Base-by-base conservation (phyloP, 2,113 vertebrate species). In the Pungitius pungitius region DNA sequence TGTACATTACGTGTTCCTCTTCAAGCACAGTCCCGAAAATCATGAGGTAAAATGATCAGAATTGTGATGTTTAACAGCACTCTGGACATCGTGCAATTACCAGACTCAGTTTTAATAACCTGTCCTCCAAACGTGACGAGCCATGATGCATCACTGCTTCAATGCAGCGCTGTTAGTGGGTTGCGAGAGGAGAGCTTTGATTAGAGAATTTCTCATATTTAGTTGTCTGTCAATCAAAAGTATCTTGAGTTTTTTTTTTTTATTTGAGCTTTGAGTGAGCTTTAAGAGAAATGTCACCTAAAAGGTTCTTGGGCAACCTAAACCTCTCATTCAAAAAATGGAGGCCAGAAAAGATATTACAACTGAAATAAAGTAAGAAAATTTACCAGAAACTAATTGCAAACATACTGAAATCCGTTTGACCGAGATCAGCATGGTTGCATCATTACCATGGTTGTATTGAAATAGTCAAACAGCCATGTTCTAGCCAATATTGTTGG, bases 1-100 rank as follows among this genome's bases (percentile, higher is more conserved):
- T 17, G 27, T 1, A 56, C 6, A 35, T 51, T 45, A 54, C 17
- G 1, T 56, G 35, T 75, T 77, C 27, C 17, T 73, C 35, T 62
- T 75, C 26, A 24, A 54, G 56, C 66, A 86, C 69, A 77, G 82
- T 67, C 69, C 74, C 69, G 20, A 83, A 77, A 26, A 83, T 82
- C 81, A 62, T 64, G 68, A 82, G 76, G 79, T 84, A 89, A 12
- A 26, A 24, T 58, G 24, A 9, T 65, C 40, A 69, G 88, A 84
- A 91, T 90, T 85, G 81, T 69, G 54, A 83, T 88, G 69, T 87
- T 82, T 82, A 89, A 86, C 69, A 82, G 77, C 78, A 82, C 70
- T 80, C 78, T 73, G 65, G 69, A 89, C 75, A 62, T 76, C 66
- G 65, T 69, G 82, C 72, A 89, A 84, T 87, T 88, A 83, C 70